Conservation (phyloP, 23 tunicate genomes). For the Ascidia mentula region DNA sequence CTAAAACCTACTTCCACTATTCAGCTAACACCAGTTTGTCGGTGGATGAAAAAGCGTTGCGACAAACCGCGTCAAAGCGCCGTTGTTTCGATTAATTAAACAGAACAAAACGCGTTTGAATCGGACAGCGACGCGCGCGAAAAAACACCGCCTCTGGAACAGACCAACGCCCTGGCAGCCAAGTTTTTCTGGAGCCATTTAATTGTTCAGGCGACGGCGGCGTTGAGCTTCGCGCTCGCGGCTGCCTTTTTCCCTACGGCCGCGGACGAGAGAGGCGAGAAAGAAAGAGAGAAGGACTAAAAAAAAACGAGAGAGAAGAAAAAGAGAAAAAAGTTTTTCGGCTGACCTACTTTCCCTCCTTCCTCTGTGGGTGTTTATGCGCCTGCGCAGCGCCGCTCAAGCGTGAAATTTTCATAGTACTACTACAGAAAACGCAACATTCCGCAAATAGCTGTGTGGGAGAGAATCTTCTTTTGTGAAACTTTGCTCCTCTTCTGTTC, state of each 20-base stretch:
- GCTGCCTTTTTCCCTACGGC: neutral
- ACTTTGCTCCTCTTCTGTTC: neutral
- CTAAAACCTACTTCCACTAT: no score
- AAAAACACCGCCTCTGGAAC: neutral
- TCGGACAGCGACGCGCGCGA: neutral
- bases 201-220: neutral
- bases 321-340: neutral
- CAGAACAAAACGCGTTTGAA: neutral
- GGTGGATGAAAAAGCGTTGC: no score
- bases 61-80: no score
- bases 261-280: neutral
- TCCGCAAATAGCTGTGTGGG: neutral
- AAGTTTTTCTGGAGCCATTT: neutral
- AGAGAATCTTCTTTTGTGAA: neutral
- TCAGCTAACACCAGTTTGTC: no score
- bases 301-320: neutral
- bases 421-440: neutral
- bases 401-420: constrained; percentile 1
- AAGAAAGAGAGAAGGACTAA: neutral
- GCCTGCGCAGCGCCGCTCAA: neutral
- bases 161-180: neutral
- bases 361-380: neutral
- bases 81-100: no score
- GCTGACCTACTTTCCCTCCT: neutral
- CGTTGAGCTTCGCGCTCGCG: neutral